Evolutionary conservation across 2,797 vertebrate species (phyloP), one percentile per base, ranked within the genome.

Genomic region (Acanthornis magna): DNA sequence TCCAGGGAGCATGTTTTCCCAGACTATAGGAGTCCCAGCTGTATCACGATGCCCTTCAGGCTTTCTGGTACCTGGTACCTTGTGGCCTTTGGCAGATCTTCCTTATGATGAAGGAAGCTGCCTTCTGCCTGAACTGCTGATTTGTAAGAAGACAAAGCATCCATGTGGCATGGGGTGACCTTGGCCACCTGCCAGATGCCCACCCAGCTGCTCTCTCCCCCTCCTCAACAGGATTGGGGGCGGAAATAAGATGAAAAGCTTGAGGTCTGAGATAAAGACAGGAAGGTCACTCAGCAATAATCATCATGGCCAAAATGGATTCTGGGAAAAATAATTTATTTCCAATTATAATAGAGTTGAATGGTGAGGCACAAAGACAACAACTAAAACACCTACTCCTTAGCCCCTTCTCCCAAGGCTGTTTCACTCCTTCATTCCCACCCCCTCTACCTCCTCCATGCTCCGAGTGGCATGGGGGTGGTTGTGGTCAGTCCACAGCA

Each of bases 11-110:
- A 7, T 5, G 3, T 73, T 87, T 87, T 53, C 36, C 43, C 32
- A 30, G 67, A n/a, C 25, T 53, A 13, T 20, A 30, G 11, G 36
- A 60, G 22, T 34, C 84, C 26, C 1, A 5, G 36, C 21, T 71
- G 36, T 27, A 70, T 16, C 60, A 47, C 0, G 0, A 61, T 8
- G 54, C 21, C 38, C 36, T 63, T 70, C 5, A 55, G 53, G 45
- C 29, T 50, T 84, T 83, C 68, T 70, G 55, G 32, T 60, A 50
- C 58, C 0, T 42, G 50, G 12, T 58, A 54, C 23, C 17, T 70
- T 0, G 0, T 0, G 1, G 42, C 20, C 65, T 77, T 63, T 34
- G 21, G 18, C 2, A 57, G 22, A 53, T 66, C 18, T 89, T 83
- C 42, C 26, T 79, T 61, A 19, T 18, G 27, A 36, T 7, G 0